Base-by-base conservation (phyloP, 2,888 invertebrate genomes). In the Diplazon laetatorius region DNA sequence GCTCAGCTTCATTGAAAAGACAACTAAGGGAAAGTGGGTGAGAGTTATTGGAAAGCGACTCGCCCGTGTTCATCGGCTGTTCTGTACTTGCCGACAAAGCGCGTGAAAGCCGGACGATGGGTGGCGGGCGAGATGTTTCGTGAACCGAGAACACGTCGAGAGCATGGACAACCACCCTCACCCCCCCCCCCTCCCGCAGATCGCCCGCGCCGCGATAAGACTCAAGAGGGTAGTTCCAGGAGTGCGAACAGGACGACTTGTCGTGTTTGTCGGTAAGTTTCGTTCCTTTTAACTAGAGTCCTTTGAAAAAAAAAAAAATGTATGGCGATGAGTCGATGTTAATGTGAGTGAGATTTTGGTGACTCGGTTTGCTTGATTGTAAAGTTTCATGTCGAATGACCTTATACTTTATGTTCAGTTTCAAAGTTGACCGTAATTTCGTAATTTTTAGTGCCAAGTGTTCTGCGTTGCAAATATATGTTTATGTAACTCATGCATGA, bases 61-160 rank as follows among this genome's bases (percentile, higher is more conserved):
- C n/a, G 35, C 60, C 44, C 16, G 35, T 37, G 48, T 50, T 39
- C 10, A 76, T 76, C 63, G 71, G 72, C 52, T 42, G 59, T 55
- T 78, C 78, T 80, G 76, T 81, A 76, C 75, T 80, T 25, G 66
- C 82, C 82, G 82, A 81, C 82, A 82, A 81, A 80, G 76, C 48
- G n/a, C 2, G 18, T 52, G 42, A 52, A 46, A 76, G 74, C n/a
- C n/a, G n/a, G n/a, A n/a, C n/a, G n/a, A n/a, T 46, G 48, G 59
- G 59, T 48, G 72, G 71, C 76, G 57, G 69, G 35, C 62, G 57
- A 57, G 65, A 42, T 55, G 52, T 44, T 65, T 20, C 16, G 20
- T 18, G 46, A 5, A 30, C 10, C 16, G 48, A 10, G 57, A 60
- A 44, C 52, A 68, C 72, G 50, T 68, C 48, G 71, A 62, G 46